Evolutionary conservation across 2,797 vertebrate species (phyloP).

Genomic region (Pseudochirops cupreus): DNA sequence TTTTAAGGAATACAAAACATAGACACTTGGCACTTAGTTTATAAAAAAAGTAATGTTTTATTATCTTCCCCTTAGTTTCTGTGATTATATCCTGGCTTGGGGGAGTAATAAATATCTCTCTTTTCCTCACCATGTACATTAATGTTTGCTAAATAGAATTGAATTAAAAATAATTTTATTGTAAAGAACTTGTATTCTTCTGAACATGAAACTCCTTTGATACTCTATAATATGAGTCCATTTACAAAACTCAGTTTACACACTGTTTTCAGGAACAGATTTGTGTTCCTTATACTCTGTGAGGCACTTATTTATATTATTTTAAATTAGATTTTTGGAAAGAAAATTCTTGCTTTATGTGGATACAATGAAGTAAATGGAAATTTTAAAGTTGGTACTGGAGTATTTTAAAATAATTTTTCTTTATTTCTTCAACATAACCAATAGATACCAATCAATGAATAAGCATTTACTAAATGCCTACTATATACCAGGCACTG

Average conservation of each 20-base stretch:
- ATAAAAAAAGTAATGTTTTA: background rate
- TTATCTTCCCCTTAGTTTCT: background rate
- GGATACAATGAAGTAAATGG: background rate
- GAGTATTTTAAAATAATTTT: background rate
- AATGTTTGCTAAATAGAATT: background rate
- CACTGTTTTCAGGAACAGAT: background rate
- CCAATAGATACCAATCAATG: background rate
- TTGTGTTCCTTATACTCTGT: background rate
- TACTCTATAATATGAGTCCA: background rate
- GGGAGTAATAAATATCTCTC: background rate
- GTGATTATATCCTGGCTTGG: background rate
- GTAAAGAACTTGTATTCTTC: background rate
- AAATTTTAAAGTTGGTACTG: background rate
- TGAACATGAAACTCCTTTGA: background rate
- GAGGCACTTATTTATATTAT: background rate
- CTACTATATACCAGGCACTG: background rate
- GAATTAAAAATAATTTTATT: background rate
- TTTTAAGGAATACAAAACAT: background rate
- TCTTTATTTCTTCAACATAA: background rate
- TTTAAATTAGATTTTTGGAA: background rate
- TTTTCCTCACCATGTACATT: background rate
- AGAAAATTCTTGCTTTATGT: background rate
- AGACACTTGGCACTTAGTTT: background rate
- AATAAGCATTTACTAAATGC: background rate
- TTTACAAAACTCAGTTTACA: background rate